Base-by-base conservation (phyloP, 2,113 vertebrate species). In the Nerophis ophidion region DNA sequence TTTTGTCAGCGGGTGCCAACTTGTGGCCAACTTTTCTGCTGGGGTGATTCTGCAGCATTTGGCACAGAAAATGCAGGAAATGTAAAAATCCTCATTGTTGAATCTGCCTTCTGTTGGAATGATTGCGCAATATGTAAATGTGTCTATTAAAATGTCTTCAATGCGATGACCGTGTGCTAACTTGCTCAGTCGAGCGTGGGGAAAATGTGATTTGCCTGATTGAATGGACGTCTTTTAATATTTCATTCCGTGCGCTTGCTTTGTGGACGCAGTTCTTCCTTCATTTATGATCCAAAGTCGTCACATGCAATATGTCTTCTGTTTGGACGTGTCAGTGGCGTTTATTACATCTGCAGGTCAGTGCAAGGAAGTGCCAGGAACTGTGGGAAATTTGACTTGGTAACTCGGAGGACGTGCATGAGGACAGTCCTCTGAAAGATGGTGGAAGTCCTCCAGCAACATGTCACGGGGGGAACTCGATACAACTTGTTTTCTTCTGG, bases 371-470 rank as follows among this genome's bases (percentile, higher is more conserved):
- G 35, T 60, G 53, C 54, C 14, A 6, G 51, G 11, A 76, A n/a
- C 46, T 68, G 47, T 61, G 16, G 8, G n/a, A 65, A 53, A 60
- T 19, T 36, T 65, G 54, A 62, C 48, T 49, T 54, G 45, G 53
- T 44, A 63, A 61, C 52, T n/a, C 69, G 15, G 5, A n/a, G 0
- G 55, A 42, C 26, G 14, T 57, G 40, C 8, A 68, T 65, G 63
- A 71, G 57, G 77, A 67, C 63, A 68, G 60, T 47, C 70, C 66
- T 63, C 51, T 8, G 14, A 38, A 65, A 71, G 64, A 74, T 72
- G 76, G 65, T 60, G 66, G 33, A 34, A 65, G 67, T 55, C 53
- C 42, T 42, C 42, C 5, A 56, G 16, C 38, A 26, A 26, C 26
- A 26, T 26, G 2, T 26, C 2, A 26, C 26, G 4, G 26, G 26